Evolutionary conservation across 37 sponge, comb jelly and placozoan species (phyloP).

Genomic region (Bolinopsis microptera): DNA sequence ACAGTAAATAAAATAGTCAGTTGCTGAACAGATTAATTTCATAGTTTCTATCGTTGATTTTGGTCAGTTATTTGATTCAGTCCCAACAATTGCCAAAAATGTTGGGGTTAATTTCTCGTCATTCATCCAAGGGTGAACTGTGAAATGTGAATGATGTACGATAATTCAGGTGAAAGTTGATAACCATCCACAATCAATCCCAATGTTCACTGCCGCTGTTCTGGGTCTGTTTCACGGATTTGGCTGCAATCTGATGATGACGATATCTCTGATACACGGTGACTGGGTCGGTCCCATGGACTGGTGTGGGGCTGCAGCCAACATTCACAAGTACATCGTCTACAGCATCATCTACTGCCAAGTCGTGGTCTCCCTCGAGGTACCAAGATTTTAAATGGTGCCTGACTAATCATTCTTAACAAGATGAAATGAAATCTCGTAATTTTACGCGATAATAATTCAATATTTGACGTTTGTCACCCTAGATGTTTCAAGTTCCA

Average conservation of each 20-base stretch:
- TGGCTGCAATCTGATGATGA: neutral
- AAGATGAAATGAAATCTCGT: neutral
- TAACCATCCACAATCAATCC: neutral
- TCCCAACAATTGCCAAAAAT: too few species aligned
- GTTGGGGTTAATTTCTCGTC: too few species aligned
- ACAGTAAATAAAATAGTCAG: too few species aligned
- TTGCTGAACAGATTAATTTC: too few species aligned
- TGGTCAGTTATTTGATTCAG: too few species aligned
- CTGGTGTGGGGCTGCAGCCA: slow-evolving; percentile 21
- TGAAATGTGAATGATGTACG: too few species aligned
- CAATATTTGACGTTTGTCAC: neutral
- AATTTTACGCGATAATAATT: too few species aligned
- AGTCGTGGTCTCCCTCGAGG: slow-evolving; percentile 25
- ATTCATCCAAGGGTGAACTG: too few species aligned
- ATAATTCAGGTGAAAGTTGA: neutral
- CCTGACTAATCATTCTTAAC: neutral
- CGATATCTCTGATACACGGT: neutral
- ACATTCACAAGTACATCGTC: slow-evolving; percentile 41
- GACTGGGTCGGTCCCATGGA: slow-evolving; percentile 1
- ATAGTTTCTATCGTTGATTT: too few species aligned
- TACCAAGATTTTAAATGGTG: neutral
- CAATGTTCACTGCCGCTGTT: neutral
- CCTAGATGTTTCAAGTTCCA: neutral
- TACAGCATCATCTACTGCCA: slow-evolving; percentile 58
- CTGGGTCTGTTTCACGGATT: neutral